These are phyloP conservation scores for Acrocera orbiculus DNA, from an alignment of 2,888 invertebrate genomes.

Conservation along the genomic window DNA sequence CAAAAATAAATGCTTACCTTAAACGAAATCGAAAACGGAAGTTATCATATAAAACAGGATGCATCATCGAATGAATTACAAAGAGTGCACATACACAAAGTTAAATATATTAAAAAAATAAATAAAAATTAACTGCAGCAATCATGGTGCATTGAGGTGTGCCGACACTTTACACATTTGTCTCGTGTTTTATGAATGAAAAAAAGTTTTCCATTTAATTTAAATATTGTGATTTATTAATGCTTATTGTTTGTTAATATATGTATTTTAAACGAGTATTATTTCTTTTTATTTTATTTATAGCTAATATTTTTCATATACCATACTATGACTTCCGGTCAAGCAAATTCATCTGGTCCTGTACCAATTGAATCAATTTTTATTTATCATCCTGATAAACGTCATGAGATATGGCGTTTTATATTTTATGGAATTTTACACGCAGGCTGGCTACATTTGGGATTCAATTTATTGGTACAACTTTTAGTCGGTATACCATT, in stretches of 20 bases:
- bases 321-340: conserved; percentile 66
- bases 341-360: conserved; percentile 75
- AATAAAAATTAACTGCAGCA: too few relatives aligned
- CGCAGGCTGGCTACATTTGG: conserved; percentile 87
- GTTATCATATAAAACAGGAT: conserved; percentile 12
- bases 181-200: too few relatives aligned
- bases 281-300: conserved; percentile 19
- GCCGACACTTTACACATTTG: too few relatives aligned
- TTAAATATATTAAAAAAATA: too few relatives aligned
- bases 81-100: conserved; percentile 2
- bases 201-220: neutral
- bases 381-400: conserved; percentile 83
- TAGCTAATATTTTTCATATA: conserved; percentile 87
- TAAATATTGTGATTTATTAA: neutral
- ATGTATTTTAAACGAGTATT: neutral
- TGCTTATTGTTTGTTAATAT: neutral
- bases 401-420: conserved; percentile 85
- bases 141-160: too few relatives aligned
- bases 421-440: conserved; percentile 88
- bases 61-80: conserved; percentile 9
- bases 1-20: conserved; percentile 3
- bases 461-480: conserved; percentile 88
- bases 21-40: conserved; percentile 12
- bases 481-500: conserved; percentile 81
- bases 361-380: conserved; percentile 83